Percentiles rank a stretch among this genome's conserved stretches.
Evolutionary conservation across 2,797 vertebrate genomes (phyloP).

Genomic region (Takifugu rubripes): DNA sequence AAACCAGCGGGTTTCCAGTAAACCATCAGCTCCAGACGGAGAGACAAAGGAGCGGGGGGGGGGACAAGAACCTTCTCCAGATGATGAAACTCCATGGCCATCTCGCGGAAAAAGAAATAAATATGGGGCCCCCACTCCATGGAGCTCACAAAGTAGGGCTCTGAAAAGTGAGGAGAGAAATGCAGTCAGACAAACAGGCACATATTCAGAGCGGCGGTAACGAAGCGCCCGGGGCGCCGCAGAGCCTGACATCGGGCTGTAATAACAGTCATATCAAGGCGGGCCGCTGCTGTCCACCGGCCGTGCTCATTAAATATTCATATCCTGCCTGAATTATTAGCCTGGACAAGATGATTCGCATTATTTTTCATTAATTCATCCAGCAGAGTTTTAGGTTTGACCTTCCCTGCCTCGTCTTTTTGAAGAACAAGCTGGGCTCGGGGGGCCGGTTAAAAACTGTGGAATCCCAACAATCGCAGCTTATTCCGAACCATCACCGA

Average conservation of each 20-base stretch:
- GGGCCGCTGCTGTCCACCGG: constrained; percentile 27
- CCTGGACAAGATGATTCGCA: constrained; percentile 46
- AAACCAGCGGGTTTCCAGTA: neutral
- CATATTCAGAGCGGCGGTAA: constrained; percentile 6
- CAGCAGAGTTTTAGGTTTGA: constrained; percentile 33
- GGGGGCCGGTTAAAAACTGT: constrained; percentile 34
- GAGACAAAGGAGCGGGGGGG: neutral
- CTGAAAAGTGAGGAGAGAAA: constrained; percentile 64
- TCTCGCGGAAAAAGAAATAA: constrained; percentile 98
- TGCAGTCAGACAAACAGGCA: constrained; percentile 20
- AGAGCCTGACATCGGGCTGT: constrained; percentile 26
- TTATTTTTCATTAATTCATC: constrained; percentile 64
- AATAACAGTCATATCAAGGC: constrained; percentile 49
- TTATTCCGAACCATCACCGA: constrained; percentile 21
- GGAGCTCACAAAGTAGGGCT: constrained; percentile 92
- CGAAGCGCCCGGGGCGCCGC: constrained; percentile 7
- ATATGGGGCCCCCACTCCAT: constrained; percentile 94
- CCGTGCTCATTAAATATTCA: constrained; percentile 58
- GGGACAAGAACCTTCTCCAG: constrained; percentile 84
- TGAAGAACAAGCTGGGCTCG: constrained; percentile 22
- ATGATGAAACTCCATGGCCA: constrained; percentile 97
- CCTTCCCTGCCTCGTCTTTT: constrained; percentile 24
- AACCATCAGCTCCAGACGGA: neutral
- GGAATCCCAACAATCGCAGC: constrained; percentile 44
- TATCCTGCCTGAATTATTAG: constrained; percentile 56